Evolutionary conservation across 2,888 invertebrate genomes (phyloP).

Genomic region (Calliphora vomitoria): DNA sequence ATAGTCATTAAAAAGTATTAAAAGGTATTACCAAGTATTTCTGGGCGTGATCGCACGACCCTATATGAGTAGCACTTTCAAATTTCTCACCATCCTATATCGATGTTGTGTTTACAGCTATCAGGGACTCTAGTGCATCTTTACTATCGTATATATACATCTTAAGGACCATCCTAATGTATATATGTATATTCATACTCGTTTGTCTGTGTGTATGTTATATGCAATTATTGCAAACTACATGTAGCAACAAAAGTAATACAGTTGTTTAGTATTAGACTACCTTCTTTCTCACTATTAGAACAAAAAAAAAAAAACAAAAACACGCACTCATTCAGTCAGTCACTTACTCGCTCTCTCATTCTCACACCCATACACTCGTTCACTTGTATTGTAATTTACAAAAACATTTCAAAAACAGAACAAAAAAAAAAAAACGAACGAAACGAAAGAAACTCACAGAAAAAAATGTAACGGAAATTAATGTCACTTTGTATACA

Average conservation of each 20-base stretch:
- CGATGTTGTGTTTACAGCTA: too few relatives aligned
- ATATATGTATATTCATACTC: too few relatives aligned
- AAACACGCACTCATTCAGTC: not conserved
- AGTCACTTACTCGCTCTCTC: not conserved
- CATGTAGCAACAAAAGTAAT: not conserved
- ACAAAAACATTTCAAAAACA: not conserved
- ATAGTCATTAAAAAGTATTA: too few relatives aligned
- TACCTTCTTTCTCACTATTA: not conserved
- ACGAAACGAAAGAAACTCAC: not conserved
- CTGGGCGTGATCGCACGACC: too few relatives aligned
- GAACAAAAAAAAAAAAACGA: not conserved
- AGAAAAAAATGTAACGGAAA: constrained; percentile 58
- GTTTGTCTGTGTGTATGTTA: too few relatives aligned
- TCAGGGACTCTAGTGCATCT: too few relatives aligned
- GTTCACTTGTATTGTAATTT: not conserved
- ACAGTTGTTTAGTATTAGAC: not conserved
- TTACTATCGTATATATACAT: too few relatives aligned
- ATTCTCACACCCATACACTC: not conserved
- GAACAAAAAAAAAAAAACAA: not conserved
- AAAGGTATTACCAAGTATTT: too few relatives aligned
- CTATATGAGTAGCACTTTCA: too few relatives aligned
- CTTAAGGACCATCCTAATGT: too few relatives aligned
- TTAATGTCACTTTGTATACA: constrained; percentile 61
- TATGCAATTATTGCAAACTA: too few relatives aligned
- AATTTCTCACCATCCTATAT: too few relatives aligned